A percentile compares a stretch with the other conserved stretches of the same genome.
phyloP scores from a whole-genome alignment of 2,113 vertebrate genomes.

The Boleophthalmus pectinirostris region DNA sequence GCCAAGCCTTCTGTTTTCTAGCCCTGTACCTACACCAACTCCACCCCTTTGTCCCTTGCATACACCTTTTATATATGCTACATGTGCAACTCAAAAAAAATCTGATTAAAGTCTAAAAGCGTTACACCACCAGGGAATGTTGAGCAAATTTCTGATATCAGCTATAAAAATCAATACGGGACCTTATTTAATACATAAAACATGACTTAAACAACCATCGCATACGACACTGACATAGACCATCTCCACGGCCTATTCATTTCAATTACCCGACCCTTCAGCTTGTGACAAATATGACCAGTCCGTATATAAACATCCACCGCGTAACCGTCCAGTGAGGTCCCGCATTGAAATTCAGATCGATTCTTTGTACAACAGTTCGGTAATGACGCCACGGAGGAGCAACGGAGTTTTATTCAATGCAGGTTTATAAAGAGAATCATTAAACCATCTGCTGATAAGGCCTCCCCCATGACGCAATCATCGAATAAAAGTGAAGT shows the following conservation, averaged over 20 bases:
- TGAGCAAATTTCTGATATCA: too few relatives aligned
- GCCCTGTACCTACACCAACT: too few relatives aligned
- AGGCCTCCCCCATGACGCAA: conserved; percentile 40
- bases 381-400: conserved; percentile 39
- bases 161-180: not conserved
- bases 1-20: too few relatives aligned
- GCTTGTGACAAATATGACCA: not conserved
- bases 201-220: not conserved
- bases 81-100: too few relatives aligned
- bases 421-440: conserved; percentile 44
- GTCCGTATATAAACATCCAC: too few relatives aligned
- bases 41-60: too few relatives aligned
- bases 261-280: not conserved
- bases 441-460: conserved; percentile 50
- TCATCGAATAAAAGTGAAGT: conserved; percentile 28
- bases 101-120: too few relatives aligned
- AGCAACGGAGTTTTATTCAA: conserved; percentile 41
- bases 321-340: conserved; percentile 2
- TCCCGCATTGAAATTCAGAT: conserved; percentile 23
- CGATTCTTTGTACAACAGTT: conserved; percentile 28
- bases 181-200: too few relatives aligned
- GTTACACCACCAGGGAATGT: too few relatives aligned
- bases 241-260: not conserved
- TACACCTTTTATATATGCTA: too few relatives aligned
- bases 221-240: not conserved